Base-by-base conservation (phyloP, 2,888 invertebrate species). In the Deroplatys truncata region DNA sequence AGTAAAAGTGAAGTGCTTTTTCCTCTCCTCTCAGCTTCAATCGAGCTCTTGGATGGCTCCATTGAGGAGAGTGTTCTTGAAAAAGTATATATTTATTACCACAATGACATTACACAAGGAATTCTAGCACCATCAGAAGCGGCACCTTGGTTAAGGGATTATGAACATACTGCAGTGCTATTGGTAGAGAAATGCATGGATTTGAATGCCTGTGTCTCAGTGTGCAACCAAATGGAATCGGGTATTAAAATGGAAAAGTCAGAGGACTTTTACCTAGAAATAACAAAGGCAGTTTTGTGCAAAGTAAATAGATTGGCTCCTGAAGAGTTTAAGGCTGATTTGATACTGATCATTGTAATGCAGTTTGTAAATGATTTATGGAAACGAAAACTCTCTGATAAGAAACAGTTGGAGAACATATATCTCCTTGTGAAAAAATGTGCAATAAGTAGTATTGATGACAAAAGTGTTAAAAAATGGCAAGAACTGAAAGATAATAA, bases 111-210 rank as follows among this genome's bases (percentile, higher is more conserved):
- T 82, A 92, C 94, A 88, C 96, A 96, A 92, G 94, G 95, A 90
- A 93, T 96, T 84, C 95, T 96, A 92, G 96, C 96, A 92, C 96
- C 96, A 0, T 96, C 96, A 90, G 96, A 96, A 93, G 95, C 95
- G 7, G 95, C 96, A 0, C 25, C 86, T 29, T 93, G 93, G 92
- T 91, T 93, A 89, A 91, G 91, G 88, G 94, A 95, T 89, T 95
- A 96, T 92, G 94, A 95, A 90, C 92, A 93, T 88, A 95, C 95
- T n/a, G 94, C 96, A 43, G 93, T 94, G 15, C 94, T 94, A 91
- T 92, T 97, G 85, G 94, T 97, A 83, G 93, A 95, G 0, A 94
- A 94, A 91, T 95, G 95, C 92, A 95, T 96, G 95, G 92, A 92
- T 92, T 72, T 72, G 25, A 72, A 72, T 2, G 20, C 7, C 7